Base-by-base conservation (phyloP, 35 echinoderm and acorn worm genomes). In the Heliocidaris erythrogramma region DNA sequence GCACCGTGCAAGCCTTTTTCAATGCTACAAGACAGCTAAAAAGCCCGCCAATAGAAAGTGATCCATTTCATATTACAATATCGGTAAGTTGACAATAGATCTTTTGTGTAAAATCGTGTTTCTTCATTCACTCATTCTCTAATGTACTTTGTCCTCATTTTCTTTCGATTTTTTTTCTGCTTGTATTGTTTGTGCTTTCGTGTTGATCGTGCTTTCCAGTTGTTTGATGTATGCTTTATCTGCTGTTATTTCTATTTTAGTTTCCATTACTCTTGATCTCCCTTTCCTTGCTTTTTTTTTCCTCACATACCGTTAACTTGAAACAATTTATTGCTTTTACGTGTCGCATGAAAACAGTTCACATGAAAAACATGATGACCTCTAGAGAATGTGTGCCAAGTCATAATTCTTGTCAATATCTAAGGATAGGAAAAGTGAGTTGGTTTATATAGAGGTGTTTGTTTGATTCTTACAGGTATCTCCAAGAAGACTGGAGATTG, bases 1-100 rank as follows among this genome's bases (percentile, higher is more conserved):
- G 98, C 61, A 95, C 96, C 3, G 98, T 99, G 7, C 97, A 97
- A 86, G 94, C 98, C 7, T 99, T 96, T 94, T 99, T 97, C 95
- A 97, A 97, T 92, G 95, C 95, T 30, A 97, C 97, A 29, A 95
- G 96, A 90, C 93, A 97, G 61, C 60, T 97, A 48, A 97, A 96
- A 93, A 97, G 97, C 90, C 97, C 96, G 32, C 93, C 96, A 32
- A 95, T 99, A 27, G 96, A 97, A 31, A 97, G 97, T 49, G 92
- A 95, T 85, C 91, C 94, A 16, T 99, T 97, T 61, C 92, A 97
- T 50, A 95, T 96, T 5, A 94, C 88, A 47, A 96, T 99, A 30
- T 90, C 97, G 96, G 97, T 98, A 94, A 94, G 93, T 31, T 27
- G 30, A 24, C 5, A 7, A 78, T n/a, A 6, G 8, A 27, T 78